These are phyloP conservation scores for Ammodramus savannarum DNA, from an alignment of 2,113 vertebrate genomes.

Conservation along the genomic window DNA sequence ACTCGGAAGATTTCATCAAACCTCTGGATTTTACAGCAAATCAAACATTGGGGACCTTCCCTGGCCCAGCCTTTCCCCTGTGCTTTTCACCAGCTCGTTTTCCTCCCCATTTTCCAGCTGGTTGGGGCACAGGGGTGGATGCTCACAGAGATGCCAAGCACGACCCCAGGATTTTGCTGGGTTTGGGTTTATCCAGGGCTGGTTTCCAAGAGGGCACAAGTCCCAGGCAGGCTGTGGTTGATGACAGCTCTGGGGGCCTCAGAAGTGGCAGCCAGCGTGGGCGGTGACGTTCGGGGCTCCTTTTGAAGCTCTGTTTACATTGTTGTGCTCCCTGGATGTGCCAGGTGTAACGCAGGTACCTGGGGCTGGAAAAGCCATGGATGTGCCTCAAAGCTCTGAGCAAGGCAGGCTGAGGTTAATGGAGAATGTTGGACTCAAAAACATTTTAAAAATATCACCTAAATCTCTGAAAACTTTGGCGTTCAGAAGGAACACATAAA, in stretches of 20 bases:
- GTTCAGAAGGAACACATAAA: neutral
- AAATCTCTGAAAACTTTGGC: neutral
- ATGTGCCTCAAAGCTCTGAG: neutral
- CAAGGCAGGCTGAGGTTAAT: neutral
- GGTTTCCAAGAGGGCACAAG: neutral
- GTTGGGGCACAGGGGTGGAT: rapidly evolving
- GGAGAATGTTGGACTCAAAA: neutral
- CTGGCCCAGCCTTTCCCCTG: rapidly evolving
- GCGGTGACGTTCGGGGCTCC: neutral
- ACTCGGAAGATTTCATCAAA: neutral
- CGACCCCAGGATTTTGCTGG: neutral
- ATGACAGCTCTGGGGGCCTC: conserved; percentile 18
- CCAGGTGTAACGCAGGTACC: neutral
- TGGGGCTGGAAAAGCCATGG: neutral
- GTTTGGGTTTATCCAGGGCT: neutral
- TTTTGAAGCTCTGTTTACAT: conserved; percentile 20
- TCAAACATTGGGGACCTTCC: neutral
- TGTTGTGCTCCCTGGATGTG: neutral
- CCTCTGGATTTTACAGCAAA: neutral
- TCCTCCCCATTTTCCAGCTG: neutral
- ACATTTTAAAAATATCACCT: neutral
- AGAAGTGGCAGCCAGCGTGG: neutral
- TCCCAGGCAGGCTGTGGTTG: neutral
- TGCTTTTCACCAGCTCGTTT: neutral
- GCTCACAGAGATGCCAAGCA: neutral